phyloP scores from a whole-genome alignment of 2,797 vertebrate species.

The Enteromius fasciolatus region DNA sequence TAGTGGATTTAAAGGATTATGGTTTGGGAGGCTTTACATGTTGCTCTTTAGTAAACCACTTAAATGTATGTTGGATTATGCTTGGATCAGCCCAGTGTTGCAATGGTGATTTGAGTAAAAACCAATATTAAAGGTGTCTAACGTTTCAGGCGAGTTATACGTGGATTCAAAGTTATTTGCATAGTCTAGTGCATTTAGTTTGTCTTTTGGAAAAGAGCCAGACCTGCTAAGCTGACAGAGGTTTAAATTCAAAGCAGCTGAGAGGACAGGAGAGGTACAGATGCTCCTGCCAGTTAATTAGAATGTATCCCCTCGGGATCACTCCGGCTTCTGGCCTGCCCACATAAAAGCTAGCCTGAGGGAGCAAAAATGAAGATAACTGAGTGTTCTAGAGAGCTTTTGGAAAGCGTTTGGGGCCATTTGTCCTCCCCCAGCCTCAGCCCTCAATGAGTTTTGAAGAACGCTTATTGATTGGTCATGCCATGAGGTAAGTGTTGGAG shows the following conservation, averaged over 20 bases:
- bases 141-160: slow-evolving; percentile 53
- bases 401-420: slow-evolving; percentile 57
- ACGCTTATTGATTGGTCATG: slow-evolving; percentile 53
- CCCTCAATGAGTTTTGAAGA: slow-evolving; percentile 43
- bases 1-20: not conserved
- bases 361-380: slow-evolving; percentile 63
- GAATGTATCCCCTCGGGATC: slow-evolving; percentile 68
- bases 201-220: slow-evolving; percentile 63
- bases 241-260: slow-evolving; percentile 62
- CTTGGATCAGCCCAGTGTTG: not conserved
- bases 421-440: slow-evolving; percentile 35
- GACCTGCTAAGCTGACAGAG: slow-evolving; percentile 61
- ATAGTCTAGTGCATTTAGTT: slow-evolving; percentile 64
- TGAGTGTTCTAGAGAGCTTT: slow-evolving; percentile 49
- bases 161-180: slow-evolving; percentile 58
- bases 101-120: not conserved
- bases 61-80: not conserved
- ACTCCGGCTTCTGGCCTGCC: slow-evolving; percentile 63
- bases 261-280: slow-evolving; percentile 66
- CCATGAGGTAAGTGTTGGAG: slow-evolving; percentile 34
- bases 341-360: slow-evolving; percentile 62
- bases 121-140: not conserved
- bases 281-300: slow-evolving; percentile 72
- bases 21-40: not conserved
- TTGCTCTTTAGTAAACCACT: not conserved